phyloP scores from a whole-genome alignment of 2,888 invertebrate genomes.

The Stramonita haemastoma region DNA sequence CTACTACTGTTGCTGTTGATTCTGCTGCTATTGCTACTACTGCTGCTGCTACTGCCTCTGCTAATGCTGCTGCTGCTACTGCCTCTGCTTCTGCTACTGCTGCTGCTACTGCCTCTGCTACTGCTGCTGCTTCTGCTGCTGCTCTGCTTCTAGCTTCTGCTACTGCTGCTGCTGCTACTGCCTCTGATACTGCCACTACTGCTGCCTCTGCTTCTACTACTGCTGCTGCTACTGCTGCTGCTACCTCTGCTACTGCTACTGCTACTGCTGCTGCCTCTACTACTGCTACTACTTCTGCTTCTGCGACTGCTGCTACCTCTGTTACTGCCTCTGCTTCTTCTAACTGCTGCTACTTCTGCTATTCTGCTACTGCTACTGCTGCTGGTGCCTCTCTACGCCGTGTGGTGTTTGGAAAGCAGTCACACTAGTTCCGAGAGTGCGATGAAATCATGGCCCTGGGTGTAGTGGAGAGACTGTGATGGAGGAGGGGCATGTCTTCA shows the following conservation, averaged over 20 bases:
- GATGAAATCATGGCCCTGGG: no score
- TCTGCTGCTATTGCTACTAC: no score
- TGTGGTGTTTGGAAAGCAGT: no score
- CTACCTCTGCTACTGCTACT: constrained; percentile 4
- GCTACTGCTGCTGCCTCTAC: neutral
- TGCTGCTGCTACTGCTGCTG: constrained; percentile 7
- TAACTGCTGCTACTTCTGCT: neutral
- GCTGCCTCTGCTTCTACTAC: neutral
- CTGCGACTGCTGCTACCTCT: neutral
- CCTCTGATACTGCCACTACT: no score
- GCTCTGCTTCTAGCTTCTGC: neutral
- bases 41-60: no score
- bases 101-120: neutral
- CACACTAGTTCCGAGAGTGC: no score
- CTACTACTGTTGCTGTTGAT: neutral
- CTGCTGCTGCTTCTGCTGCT: neutral
- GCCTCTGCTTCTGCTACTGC: no score
- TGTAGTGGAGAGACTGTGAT: no score
- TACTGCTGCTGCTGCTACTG: no score
- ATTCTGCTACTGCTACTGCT: neutral
- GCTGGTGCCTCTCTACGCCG: neutral
- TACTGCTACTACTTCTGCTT: neutral
- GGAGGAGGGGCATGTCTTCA: no score
- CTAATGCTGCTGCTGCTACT: no score
- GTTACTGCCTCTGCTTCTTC: neutral